Conservation (phyloP, 2,113 vertebrate species). For the Paedocypris sp. region DNA sequence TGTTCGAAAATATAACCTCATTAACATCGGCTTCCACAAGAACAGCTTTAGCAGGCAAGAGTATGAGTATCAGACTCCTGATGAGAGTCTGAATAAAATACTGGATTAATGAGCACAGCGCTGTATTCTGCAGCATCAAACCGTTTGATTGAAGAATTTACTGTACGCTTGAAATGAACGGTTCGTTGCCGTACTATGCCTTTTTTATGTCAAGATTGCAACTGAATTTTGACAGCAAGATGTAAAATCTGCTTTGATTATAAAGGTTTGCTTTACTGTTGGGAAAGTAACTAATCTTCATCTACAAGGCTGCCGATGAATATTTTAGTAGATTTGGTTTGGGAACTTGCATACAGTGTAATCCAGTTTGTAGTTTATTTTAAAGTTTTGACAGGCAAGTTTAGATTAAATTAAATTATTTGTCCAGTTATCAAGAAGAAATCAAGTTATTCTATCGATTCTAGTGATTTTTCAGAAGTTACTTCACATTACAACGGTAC, state of each 20-base stretch:
- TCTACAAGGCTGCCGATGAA: neutral
- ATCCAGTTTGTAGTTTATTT: too few species aligned
- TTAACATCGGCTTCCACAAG: neutral
- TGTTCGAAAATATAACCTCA: neutral
- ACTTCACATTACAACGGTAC: too few species aligned
- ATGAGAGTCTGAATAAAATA: neutral
- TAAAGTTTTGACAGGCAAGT: too few species aligned
- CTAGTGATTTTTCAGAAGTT: too few species aligned
- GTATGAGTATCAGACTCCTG: neutral
- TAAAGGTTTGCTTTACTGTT: neutral
- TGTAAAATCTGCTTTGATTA: neutral
- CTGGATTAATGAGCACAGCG: neutral
- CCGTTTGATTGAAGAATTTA: neutral
- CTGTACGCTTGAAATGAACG: neutral
- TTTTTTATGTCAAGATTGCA: neutral
- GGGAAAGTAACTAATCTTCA: neutral
- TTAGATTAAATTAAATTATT: too few species aligned
- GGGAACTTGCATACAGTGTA: constrained; percentile 10
- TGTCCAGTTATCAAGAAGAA: too few species aligned
- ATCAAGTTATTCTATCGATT: too few species aligned
- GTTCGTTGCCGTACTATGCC: neutral
- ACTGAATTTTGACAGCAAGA: neutral
- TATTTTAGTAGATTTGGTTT: constrained; percentile 18
- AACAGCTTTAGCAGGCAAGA: neutral
- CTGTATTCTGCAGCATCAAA: neutral